These are phyloP conservation scores for Caenorhabditis brenneri DNA, from an alignment of 1,140 invertebrate species.

Conservation along the genomic window DNA sequence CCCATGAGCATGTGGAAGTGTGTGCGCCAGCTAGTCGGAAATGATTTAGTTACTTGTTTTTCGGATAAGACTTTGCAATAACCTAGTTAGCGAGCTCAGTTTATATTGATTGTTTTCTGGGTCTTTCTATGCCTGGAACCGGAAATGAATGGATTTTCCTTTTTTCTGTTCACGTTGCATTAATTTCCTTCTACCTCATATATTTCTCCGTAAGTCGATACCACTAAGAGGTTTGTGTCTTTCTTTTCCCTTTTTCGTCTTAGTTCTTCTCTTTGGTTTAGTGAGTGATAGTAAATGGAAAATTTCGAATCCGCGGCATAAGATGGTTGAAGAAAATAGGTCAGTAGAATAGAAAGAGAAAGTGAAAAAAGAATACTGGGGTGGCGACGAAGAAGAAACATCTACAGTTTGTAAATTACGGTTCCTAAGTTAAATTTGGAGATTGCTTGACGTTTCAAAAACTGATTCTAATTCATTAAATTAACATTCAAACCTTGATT, in stretches of 20 bases:
- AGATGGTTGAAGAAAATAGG: background rate
- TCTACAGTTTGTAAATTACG: background rate
- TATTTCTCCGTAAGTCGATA: too few species aligned
- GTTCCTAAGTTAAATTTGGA: background rate
- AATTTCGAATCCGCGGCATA: background rate
- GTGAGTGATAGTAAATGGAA: conserved; percentile 34
- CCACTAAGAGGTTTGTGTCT: background rate
- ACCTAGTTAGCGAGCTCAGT: background rate
- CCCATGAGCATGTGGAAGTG: background rate
- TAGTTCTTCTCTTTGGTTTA: background rate
- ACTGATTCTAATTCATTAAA: too few species aligned
- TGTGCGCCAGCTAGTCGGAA: background rate
- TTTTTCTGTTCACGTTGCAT: background rate
- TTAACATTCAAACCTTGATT: too few species aligned
- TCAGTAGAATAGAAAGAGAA: conserved; percentile 24
- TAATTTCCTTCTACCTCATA: background rate
- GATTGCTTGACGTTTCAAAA: too few species aligned
- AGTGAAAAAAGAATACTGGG: background rate
- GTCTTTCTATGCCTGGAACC: too few species aligned
- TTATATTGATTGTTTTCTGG: background rate
- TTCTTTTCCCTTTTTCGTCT: background rate
- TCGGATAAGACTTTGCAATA: background rate
- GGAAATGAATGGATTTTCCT: too few species aligned
- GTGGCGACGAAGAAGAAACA: background rate
- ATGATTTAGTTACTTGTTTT: conserved; percentile 27